A percentile compares a stretch with the other conserved stretches of the same genome.
These are phyloP conservation scores for Auanema sp. DNA, from an alignment of 2,888 invertebrate genomes.

Conservation along the genomic window DNA sequence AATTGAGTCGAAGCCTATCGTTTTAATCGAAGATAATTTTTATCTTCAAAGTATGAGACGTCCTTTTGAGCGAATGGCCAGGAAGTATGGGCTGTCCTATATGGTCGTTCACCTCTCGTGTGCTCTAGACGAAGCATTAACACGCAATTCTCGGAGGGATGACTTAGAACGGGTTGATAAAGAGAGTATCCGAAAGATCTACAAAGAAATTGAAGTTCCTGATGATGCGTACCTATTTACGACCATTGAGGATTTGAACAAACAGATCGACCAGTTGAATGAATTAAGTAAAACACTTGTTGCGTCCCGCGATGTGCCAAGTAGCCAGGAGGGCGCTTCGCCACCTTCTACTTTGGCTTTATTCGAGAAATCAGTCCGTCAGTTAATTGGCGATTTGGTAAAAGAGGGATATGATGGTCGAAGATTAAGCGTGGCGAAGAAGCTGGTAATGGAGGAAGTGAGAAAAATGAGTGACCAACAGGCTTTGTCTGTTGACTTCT, in stretches of 20 bases:
- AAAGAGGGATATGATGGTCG: conserved; percentile 19
- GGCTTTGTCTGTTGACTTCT: too few species aligned
- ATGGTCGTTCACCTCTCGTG: conserved; percentile 19
- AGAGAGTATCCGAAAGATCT: conserved; percentile 15
- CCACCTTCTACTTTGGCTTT: neutral
- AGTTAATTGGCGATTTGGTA: conserved; percentile 3
- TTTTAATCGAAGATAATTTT: conserved; percentile 34
- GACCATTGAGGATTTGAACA: neutral
- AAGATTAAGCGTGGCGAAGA: conserved; percentile 11
- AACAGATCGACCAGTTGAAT: conserved; percentile 2
- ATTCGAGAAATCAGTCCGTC: conserved; percentile 8
- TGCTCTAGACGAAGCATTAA: conserved; percentile 18
- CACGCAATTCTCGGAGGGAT: conserved; percentile 19
- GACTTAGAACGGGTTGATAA: conserved; percentile 5
- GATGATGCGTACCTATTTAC: conserved; percentile 5
- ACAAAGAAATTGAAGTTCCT: conserved; percentile 15
- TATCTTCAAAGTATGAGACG: conserved; percentile 46
- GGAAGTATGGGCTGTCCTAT: conserved; percentile 16
- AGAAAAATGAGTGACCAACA: neutral
- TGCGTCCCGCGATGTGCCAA: neutral
- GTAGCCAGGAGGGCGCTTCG: neutral
- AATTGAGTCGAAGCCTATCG: neutral
- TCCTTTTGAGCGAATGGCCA: conserved; percentile 29
- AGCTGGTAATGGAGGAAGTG: neutral
- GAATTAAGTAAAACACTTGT: conserved; percentile 1